These are phyloP conservation scores for Endotricha flammealis DNA, from an alignment of 2,888 invertebrate genomes.

Conservation along the genomic window DNA sequence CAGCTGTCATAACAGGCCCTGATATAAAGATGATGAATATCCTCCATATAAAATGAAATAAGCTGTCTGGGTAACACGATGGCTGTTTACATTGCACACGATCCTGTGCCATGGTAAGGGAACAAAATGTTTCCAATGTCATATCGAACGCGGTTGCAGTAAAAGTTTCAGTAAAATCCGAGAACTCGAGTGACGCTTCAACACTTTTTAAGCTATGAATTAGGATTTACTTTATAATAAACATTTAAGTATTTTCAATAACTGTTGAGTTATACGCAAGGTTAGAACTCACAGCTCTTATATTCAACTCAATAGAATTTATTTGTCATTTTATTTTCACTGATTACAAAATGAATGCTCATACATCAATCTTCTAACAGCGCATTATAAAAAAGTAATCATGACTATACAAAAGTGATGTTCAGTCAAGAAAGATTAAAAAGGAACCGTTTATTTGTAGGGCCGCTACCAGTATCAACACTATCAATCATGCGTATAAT, in stretches of 20 bases:
- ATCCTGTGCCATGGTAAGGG: slow-evolving; percentile 1
- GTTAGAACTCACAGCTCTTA: too few relatives aligned
- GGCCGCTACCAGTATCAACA: slow-evolving; percentile 55
- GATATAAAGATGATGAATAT: slow-evolving; percentile 72
- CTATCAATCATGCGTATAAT: slow-evolving; percentile 72
- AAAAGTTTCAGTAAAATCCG: not conserved
- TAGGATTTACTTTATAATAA: too few relatives aligned
- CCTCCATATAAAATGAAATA: slow-evolving; percentile 56
- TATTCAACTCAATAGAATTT: too few relatives aligned
- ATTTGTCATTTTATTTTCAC: not conserved
- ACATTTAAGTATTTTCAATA: too few relatives aligned
- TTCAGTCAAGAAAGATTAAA: slow-evolving; percentile 47
- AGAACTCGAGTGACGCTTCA: too few relatives aligned
- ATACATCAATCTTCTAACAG: not conserved
- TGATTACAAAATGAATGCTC: too few relatives aligned
- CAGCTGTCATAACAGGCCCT: slow-evolving; percentile 60
- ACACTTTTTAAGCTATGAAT: too few relatives aligned
- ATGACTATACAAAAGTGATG: slow-evolving; percentile 29
- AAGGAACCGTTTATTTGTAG: slow-evolving; percentile 54
- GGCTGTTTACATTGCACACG: slow-evolving; percentile 10
- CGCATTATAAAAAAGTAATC: slow-evolving; percentile 14
- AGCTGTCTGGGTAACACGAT: slow-evolving; percentile 25
- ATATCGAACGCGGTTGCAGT: not conserved
- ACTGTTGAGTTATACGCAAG: too few relatives aligned
- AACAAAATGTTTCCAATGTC: not conserved